phyloP scores from a whole-genome alignment of 2,113 vertebrate species.

The Notiomystis cincta region DNA sequence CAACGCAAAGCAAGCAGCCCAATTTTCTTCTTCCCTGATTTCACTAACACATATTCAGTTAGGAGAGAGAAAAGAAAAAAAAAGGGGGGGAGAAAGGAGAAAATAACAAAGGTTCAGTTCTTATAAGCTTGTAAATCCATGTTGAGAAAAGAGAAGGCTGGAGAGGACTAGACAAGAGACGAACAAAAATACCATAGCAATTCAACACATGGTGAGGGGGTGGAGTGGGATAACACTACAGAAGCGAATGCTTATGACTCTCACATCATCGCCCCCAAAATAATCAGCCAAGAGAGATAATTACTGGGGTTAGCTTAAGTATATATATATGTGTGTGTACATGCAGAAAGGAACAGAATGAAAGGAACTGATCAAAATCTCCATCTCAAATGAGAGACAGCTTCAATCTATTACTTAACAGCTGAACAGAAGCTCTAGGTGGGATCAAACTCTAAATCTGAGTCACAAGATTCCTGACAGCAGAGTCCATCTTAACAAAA shows the following conservation, averaged over 20 bases:
- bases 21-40: constrained; percentile 48
- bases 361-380: background rate
- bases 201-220: constrained; percentile 78
- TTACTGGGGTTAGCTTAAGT: constrained; percentile 37
- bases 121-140: constrained; percentile 5
- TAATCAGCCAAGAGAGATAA: constrained; percentile 65
- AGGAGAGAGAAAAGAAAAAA: background rate
- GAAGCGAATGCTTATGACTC: constrained; percentile 75
- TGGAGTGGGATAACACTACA: constrained; percentile 74
- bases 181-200: constrained; percentile 72
- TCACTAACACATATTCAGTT: constrained; percentile 63
- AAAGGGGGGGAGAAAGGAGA: background rate
- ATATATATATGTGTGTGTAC: background rate
- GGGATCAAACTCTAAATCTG: background rate
- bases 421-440: background rate
- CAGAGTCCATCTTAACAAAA: background rate
- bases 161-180: constrained; percentile 70
- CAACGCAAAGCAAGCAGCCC: constrained; percentile 64
- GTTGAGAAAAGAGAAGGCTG: constrained; percentile 64
- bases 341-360: background rate
- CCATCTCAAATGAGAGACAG: background rate
- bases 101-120: constrained; percentile 51
- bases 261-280: constrained; percentile 68
- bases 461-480: background rate
- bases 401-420: background rate